A percentile compares a stretch with the other conserved stretches of the same genome.
Evolutionary conservation across 2,113 vertebrate genomes (phyloP).

Genomic region (Lycocorax pyrrhopterus): DNA sequence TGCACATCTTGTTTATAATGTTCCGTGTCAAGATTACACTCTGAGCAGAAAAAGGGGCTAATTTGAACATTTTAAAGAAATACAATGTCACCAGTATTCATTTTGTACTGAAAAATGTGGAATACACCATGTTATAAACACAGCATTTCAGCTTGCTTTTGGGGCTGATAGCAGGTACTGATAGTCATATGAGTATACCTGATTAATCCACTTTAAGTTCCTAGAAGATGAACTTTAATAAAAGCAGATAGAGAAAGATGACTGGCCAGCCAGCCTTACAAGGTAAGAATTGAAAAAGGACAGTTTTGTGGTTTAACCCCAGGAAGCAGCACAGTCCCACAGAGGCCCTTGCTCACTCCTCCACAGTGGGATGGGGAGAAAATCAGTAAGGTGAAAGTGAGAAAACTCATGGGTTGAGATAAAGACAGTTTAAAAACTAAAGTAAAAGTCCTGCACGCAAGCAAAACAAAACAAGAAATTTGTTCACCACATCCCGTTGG

Average conservation of each 20-base stretch:
- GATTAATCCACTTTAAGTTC: background rate
- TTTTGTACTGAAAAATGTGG: background rate
- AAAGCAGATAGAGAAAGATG: background rate
- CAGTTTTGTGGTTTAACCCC: background rate
- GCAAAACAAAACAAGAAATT: background rate
- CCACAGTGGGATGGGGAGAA: background rate
- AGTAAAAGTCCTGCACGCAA: background rate
- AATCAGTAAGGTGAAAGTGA: background rate
- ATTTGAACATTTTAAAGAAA: background rate
- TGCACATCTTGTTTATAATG: background rate
- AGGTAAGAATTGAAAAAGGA: background rate
- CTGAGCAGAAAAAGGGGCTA: background rate
- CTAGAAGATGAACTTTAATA: background rate
- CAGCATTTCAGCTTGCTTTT: background rate
- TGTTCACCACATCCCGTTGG: accelerated
- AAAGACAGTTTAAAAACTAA: background rate
- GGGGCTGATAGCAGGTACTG: background rate
- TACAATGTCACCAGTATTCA: accelerated
- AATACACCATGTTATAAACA: background rate
- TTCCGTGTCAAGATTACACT: background rate
- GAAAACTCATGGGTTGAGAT: background rate
- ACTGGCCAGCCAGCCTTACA: background rate
- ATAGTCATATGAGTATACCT: background rate
- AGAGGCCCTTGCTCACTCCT: background rate
- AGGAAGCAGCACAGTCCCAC: background rate